Evolutionary conservation across 2,797 vertebrate species (phyloP).

Genomic region (Periophthalmus magnuspinnatus): DNA sequence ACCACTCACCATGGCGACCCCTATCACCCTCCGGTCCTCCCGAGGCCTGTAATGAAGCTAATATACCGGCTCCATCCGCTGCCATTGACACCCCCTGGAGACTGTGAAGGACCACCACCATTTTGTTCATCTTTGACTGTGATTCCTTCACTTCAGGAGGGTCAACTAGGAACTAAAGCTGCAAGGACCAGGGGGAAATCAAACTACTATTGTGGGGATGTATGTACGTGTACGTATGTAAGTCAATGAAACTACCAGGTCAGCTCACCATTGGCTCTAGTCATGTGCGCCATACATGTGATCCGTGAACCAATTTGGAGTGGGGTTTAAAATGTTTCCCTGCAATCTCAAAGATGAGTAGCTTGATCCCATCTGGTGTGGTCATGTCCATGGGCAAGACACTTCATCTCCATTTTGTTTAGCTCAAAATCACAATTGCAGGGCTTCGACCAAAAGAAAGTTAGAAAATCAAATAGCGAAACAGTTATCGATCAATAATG

Average conservation of each 20-base stretch:
- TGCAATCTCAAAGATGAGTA: too few species aligned
- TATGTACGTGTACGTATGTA: not conserved
- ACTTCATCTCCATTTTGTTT: not conserved
- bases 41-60: slow-evolving; percentile 54
- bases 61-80: slow-evolving; percentile 31
- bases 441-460: too few species aligned
- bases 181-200: not conserved
- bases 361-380: not conserved
- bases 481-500: too few species aligned
- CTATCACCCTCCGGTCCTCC: slow-evolving; percentile 48
- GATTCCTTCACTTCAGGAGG: slow-evolving; percentile 30
- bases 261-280: too few species aligned
- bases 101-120: slow-evolving; percentile 23
- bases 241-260: too few species aligned
- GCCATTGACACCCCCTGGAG: slow-evolving; percentile 26
- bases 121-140: slow-evolving; percentile 14
- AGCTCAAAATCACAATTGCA: too few species aligned
- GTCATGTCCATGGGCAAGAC: not conserved
- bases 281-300: too few species aligned
- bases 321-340: too few species aligned
- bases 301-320: too few species aligned
- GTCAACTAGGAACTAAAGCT: slow-evolving; percentile 29
- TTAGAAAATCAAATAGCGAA: too few species aligned
- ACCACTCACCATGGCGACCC: slow-evolving; percentile 52
- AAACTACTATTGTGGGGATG: not conserved